Conservation (phyloP, 2,113 vertebrate species). For the Hemicordylus capensis region DNA sequence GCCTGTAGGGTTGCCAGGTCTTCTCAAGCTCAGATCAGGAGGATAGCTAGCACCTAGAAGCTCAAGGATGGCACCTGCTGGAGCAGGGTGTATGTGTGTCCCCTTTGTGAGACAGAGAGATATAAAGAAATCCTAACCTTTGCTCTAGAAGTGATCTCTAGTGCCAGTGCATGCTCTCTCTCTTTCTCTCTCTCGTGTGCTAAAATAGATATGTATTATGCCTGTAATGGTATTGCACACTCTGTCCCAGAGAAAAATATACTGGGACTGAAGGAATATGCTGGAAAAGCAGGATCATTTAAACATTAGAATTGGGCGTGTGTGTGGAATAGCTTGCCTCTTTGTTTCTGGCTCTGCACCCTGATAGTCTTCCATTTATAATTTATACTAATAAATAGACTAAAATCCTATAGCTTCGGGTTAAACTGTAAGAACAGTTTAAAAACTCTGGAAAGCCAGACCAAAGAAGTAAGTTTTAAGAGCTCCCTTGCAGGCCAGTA, state of each 20-base stretch:
- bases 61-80: not conserved
- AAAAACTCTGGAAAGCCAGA: too few relatives aligned
- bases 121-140: too few relatives aligned
- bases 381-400: too few relatives aligned
- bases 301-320: not conserved
- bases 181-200: not conserved
- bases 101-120: too few relatives aligned
- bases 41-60: not conserved
- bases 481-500: too few relatives aligned
- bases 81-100: not conserved
- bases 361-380: not conserved
- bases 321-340: not conserved
- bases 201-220: not conserved
- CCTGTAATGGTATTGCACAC: not conserved
- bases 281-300: not conserved
- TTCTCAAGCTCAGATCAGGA: too few relatives aligned
- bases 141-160: not conserved
- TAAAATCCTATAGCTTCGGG: too few relatives aligned
- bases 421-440: too few relatives aligned
- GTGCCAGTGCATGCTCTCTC: not conserved
- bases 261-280: not conserved
- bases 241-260: not conserved
- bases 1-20: not conserved
- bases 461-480: too few relatives aligned
- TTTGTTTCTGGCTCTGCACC: not conserved